Conservation (phyloP, 2,113 vertebrate genomes). For the Silurus meridionalis region DNA sequence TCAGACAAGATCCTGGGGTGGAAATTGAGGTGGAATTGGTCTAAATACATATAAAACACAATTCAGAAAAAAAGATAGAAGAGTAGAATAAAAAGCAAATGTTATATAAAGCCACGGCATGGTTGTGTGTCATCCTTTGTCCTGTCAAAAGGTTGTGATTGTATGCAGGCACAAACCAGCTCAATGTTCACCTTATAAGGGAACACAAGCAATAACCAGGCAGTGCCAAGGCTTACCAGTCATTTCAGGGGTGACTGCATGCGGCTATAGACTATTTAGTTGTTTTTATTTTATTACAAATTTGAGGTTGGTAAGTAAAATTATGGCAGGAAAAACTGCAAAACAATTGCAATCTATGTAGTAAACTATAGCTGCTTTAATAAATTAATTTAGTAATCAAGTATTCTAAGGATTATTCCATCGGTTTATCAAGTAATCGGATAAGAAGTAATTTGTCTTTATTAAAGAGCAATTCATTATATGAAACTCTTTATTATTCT, state of each 20-base stretch:
- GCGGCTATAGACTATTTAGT: not conserved
- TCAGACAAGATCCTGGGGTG: not conserved
- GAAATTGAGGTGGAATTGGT: not conserved
- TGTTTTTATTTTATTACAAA: not conserved
- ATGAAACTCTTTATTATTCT: too few species aligned
- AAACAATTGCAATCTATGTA: not conserved
- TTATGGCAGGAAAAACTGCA: not conserved
- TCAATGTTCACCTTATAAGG: constrained; percentile 13
- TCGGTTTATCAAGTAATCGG: too few species aligned
- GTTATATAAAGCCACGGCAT: constrained; percentile 19
- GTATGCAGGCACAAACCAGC: constrained; percentile 10
- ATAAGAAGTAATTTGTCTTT: too few species aligned
- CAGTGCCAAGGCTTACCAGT: constrained; percentile 11
- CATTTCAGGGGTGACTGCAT: not conserved
- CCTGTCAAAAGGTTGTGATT: constrained; percentile 5
- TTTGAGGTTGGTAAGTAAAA: not conserved
- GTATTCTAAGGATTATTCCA: too few species aligned
- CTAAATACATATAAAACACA: constrained; percentile 1
- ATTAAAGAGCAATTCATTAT: too few species aligned
- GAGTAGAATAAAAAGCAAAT: not conserved
- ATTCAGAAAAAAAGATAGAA: not conserved
- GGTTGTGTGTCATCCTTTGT: not conserved
- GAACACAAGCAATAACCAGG: not conserved
- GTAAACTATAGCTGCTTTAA: too few species aligned
- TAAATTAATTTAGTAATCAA: too few species aligned